Evolutionary conservation across 2,113 vertebrate genomes (phyloP).

Genomic region (Dendrocopos noguchii): DNA sequence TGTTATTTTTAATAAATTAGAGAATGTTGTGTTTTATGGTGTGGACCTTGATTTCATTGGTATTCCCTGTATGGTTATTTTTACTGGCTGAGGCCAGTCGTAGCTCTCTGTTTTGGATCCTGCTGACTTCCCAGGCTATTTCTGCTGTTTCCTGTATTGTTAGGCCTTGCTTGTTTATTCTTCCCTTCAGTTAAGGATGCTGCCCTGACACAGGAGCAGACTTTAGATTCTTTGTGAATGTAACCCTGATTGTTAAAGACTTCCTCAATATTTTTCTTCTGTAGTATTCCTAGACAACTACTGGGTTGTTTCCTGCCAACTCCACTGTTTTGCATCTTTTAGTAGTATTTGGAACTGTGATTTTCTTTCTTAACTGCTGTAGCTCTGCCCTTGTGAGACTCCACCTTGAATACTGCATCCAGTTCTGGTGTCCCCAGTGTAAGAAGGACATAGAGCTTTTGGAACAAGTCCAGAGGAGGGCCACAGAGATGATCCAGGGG

Average conservation of each 20-base stretch:
- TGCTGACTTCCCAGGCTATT: not conserved
- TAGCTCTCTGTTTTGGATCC: not conserved
- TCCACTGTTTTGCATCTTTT: not conserved
- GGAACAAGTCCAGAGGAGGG: too few species aligned
- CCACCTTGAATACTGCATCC: too few species aligned
- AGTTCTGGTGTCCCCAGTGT: too few species aligned
- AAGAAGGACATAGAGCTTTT: too few species aligned
- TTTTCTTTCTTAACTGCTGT: not conserved
- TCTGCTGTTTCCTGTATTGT: not conserved
- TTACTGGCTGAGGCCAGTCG: not conserved
- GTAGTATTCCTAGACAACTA: not conserved
- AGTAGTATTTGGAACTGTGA: too few species aligned
- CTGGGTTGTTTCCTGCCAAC: not conserved
- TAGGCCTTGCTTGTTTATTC: not conserved
- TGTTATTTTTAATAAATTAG: not conserved
- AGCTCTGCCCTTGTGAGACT: too few species aligned
- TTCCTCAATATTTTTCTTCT: not conserved
- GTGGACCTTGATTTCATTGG: not conserved
- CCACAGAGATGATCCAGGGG: too few species aligned
- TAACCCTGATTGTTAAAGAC: not conserved
- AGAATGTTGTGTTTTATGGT: not conserved
- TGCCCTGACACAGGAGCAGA: not conserved
- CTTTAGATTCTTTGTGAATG: not conserved
- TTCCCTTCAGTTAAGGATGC: not conserved
- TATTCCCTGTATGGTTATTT: not conserved